phyloP scores from a whole-genome alignment of 2,888 invertebrate genomes.

The Laspeyria flexula region DNA sequence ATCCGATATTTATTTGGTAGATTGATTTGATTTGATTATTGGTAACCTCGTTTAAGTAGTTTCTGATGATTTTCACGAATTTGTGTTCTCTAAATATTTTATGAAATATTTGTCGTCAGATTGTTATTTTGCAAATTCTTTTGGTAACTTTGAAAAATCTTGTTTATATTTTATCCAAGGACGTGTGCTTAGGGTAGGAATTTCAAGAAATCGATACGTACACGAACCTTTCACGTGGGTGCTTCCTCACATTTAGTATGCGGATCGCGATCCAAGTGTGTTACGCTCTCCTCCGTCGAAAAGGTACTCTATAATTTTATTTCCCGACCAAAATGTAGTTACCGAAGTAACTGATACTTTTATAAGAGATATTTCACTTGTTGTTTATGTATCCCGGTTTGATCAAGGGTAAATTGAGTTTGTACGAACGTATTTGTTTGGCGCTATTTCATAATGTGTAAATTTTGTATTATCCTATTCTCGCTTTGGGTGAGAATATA shows the following conservation, averaged over 20 bases:
- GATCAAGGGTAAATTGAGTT: constrained; percentile 60
- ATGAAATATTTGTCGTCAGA: too few relatives aligned
- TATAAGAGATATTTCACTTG: constrained; percentile 60
- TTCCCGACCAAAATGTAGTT: constrained; percentile 83
- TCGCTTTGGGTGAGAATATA: background rate
- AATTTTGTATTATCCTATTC: background rate
- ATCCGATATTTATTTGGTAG: too few relatives aligned
- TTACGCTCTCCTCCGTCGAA: constrained; percentile 78
- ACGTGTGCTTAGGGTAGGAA: constrained; percentile 61
- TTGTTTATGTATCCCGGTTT: constrained; percentile 57
- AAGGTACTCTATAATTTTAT: constrained; percentile 86
- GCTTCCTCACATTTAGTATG: constrained; percentile 66
- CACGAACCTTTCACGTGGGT: constrained; percentile 47
- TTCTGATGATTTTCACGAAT: too few relatives aligned
- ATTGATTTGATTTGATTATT: too few relatives aligned
- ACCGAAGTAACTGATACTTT: constrained; percentile 80
- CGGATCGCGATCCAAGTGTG: constrained; percentile 69
- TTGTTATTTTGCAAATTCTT: too few relatives aligned
- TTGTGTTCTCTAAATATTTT: too few relatives aligned
- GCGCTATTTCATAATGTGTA: background rate
- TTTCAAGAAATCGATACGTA: constrained; percentile 70
- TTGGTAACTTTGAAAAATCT: too few relatives aligned
- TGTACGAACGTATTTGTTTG: constrained; percentile 19
- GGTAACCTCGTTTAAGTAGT: too few relatives aligned
- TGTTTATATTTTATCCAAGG: constrained; percentile 43